These are phyloP conservation scores for Progne subis DNA, from an alignment of 2,113 vertebrate genomes.

Conservation along the genomic window DNA sequence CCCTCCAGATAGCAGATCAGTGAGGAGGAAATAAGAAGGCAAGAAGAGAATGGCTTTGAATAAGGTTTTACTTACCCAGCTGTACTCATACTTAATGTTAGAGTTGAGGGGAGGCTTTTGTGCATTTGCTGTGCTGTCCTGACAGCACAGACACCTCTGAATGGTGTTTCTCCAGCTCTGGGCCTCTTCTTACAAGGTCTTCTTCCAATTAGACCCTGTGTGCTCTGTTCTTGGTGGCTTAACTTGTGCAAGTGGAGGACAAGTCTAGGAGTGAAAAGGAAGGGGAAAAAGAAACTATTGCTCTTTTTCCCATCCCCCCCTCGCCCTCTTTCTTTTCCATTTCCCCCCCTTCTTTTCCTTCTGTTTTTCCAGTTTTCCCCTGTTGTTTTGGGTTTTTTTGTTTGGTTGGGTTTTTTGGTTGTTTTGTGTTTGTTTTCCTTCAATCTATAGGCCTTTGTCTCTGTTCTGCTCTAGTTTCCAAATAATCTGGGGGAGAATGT, in stretches of 20 bases:
- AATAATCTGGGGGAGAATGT: not conserved
- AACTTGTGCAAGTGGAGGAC: not conserved
- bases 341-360: rapidly evolving
- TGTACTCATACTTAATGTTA: not conserved
- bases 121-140: not conserved
- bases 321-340: no score
- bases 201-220: rapidly evolving
- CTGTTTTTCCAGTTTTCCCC: no score
- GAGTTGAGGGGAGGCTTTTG: not conserved
- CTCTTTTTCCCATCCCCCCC: rapidly evolving
- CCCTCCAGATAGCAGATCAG: not conserved
- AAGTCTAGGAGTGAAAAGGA: not conserved
- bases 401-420: not conserved
- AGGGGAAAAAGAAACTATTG: not conserved
- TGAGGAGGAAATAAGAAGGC: not conserved
- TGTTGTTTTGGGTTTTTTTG: no score
- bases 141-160: not conserved
- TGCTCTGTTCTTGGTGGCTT: not conserved
- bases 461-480: not conserved
- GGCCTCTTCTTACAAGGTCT: not conserved
- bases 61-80: not conserved
- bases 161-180: not conserved
- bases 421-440: not conserved
- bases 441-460: not conserved
- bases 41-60: not conserved